Evolutionary conservation across 2,888 invertebrate species (phyloP).

Genomic region (Drosophila anomalata): DNA sequence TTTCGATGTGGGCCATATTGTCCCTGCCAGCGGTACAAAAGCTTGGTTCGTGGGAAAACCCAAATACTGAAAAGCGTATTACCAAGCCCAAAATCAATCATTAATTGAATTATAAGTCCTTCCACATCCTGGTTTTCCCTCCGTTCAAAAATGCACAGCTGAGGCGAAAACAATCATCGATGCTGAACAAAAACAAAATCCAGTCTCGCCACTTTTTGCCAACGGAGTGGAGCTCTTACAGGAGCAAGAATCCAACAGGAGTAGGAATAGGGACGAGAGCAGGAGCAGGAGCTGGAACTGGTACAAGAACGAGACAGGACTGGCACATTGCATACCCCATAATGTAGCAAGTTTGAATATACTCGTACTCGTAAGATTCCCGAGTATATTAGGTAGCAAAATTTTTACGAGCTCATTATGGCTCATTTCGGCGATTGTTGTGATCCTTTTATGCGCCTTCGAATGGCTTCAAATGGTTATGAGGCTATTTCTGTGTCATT

Average conservation of each 20-base stretch:
- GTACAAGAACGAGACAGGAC: slow-evolving; percentile 14
- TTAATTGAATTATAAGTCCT: not conserved
- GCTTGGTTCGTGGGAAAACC: not conserved
- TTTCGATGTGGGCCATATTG: too few species aligned
- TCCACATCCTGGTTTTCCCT: not conserved
- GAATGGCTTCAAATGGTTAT: slow-evolving; percentile 83
- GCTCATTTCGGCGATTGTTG: slow-evolving; percentile 85
- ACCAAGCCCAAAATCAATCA: slow-evolving; percentile 20
- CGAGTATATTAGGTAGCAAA: slow-evolving; percentile 84
- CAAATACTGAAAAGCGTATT: not conserved
- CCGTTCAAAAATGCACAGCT: slow-evolving; percentile 6
- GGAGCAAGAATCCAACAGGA: slow-evolving; percentile 9
- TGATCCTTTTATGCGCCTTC: slow-evolving; percentile 84
- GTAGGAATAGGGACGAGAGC: slow-evolving; percentile 5
- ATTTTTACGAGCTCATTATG: slow-evolving; percentile 85
- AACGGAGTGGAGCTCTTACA: slow-evolving; percentile 27
- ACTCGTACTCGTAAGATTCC: slow-evolving; percentile 81
- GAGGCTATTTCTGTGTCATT: slow-evolving; percentile 78
- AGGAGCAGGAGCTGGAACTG: slow-evolving; percentile 21
- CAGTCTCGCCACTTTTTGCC: slow-evolving; percentile 24
- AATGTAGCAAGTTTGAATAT: slow-evolving; percentile 78
- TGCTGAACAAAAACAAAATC: slow-evolving; percentile 28
- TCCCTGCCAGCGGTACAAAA: too few species aligned
- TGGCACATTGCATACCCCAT: slow-evolving; percentile 53
- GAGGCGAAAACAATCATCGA: slow-evolving; percentile 40